Conservation (phyloP, 92 coral and sea anemone species). For the Muricea muricata region DNA sequence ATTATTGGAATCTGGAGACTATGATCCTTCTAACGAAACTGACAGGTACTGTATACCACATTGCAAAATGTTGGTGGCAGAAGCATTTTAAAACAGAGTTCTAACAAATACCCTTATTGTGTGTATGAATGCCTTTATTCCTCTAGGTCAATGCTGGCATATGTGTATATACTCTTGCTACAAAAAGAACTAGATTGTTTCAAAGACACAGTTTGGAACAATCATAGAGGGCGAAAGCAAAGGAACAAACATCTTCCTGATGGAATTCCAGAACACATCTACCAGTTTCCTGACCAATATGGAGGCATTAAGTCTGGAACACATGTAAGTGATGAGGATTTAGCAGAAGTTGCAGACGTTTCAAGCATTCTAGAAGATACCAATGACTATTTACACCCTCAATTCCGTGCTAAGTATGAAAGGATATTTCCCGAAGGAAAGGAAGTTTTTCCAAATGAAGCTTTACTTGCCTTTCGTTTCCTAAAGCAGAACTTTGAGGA, state of each 20-base stretch:
- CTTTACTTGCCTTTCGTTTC: no score
- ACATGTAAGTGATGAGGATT: conserved; percentile 52
- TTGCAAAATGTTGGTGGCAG: no score
- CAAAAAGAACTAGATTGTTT: not conserved
- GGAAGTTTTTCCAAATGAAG: conserved; percentile 53
- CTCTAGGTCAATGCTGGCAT: not conserved
- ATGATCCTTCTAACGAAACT: no score
- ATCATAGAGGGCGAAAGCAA: not conserved
- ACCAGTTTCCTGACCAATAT: not conserved
- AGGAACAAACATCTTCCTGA: not conserved
- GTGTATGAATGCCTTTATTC: no score
- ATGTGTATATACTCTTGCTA: not conserved
- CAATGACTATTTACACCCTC: conserved; percentile 51
- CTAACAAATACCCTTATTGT: no score
- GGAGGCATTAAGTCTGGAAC: not conserved
- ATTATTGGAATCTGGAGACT: no score
- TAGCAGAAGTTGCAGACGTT: conserved; percentile 58
- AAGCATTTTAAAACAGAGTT: no score
- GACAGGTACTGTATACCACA: no score
- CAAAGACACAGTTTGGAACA: not conserved
- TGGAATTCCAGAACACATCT: not conserved
- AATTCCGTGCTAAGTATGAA: conserved; percentile 59
- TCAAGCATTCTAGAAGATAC: conserved; percentile 47
- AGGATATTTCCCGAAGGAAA: conserved; percentile 53
- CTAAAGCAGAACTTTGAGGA: no score